phyloP scores from a whole-genome alignment of 2,797 vertebrate species.

The Emydoidea blandingii region DNA sequence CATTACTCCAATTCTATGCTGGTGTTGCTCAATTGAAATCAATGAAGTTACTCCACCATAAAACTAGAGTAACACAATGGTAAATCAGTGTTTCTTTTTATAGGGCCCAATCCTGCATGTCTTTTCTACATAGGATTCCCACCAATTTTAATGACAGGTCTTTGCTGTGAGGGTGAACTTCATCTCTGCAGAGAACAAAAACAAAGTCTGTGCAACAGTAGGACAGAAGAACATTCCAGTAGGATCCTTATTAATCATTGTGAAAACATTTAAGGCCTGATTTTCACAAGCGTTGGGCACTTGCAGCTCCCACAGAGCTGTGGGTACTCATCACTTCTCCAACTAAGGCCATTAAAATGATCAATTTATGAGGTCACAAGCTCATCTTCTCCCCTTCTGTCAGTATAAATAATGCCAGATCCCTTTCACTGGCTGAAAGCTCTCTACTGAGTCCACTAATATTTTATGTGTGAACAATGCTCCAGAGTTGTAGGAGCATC shows the following conservation, averaged over 20 bases:
- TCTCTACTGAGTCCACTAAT: not conserved
- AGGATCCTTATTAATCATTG: rapidly evolving
- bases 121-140: not conserved
- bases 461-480: not conserved
- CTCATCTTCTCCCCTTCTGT: not conserved
- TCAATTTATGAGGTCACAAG: not conserved
- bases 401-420: not conserved
- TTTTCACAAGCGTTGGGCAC: not conserved
- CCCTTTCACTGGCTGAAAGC: not conserved
- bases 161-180: not conserved
- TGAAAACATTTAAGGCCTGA: not conserved
- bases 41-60: not conserved
- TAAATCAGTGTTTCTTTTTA: not conserved
- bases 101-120: rapidly evolving
- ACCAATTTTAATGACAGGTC: not conserved
- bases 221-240: not conserved
- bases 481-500: not conserved
- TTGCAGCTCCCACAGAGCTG: not conserved
- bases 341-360: not conserved
- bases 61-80: not conserved
- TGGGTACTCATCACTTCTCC: not conserved
- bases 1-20: not conserved
- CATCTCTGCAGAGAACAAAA: not conserved
- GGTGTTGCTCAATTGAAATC: not conserved
- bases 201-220: not conserved